Evolutionary conservation across 2,113 vertebrate genomes (phyloP).

Genomic region (Ellobius talpinus): DNA sequence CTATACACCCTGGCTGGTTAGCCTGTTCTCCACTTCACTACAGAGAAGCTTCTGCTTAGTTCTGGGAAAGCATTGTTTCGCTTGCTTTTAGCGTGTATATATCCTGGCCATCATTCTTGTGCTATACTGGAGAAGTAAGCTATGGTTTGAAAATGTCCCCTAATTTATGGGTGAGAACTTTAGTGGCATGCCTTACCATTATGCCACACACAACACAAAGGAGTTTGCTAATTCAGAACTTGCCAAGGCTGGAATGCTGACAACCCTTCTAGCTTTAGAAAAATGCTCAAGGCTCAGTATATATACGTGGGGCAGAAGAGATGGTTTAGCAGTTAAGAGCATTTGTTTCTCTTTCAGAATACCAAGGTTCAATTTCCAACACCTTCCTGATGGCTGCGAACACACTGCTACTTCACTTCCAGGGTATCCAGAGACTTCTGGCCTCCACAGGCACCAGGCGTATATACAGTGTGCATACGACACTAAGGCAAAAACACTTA

Average conservation of each 20-base stretch:
- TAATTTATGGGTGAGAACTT: not conserved
- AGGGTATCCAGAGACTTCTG: not conserved
- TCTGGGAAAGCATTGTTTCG: not conserved
- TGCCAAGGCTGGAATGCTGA: not conserved
- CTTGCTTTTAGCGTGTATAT: not conserved
- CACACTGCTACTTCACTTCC: not conserved
- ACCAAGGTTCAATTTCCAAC: not conserved
- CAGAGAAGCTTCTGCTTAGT: not conserved
- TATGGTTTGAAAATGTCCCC: not conserved
- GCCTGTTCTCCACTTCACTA: not conserved
- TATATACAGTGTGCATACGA: too few species aligned
- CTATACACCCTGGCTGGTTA: not conserved
- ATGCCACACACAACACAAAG: not conserved
- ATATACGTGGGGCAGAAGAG: not conserved
- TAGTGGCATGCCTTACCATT: not conserved
- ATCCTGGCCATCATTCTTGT: not conserved
- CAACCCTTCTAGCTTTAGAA: not conserved
- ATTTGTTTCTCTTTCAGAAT: not conserved
- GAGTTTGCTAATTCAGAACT: not conserved
- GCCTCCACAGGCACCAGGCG: not conserved
- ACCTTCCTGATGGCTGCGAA: not conserved
- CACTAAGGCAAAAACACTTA: not conserved
- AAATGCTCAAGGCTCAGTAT: not conserved
- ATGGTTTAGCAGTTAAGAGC: not conserved
- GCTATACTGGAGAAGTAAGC: too few species aligned